A percentile compares a stretch with the other conserved stretches of the same genome.
phyloP scores from a whole-genome alignment of 2,797 vertebrate species.

The Phrynocephalus forsythii region DNA sequence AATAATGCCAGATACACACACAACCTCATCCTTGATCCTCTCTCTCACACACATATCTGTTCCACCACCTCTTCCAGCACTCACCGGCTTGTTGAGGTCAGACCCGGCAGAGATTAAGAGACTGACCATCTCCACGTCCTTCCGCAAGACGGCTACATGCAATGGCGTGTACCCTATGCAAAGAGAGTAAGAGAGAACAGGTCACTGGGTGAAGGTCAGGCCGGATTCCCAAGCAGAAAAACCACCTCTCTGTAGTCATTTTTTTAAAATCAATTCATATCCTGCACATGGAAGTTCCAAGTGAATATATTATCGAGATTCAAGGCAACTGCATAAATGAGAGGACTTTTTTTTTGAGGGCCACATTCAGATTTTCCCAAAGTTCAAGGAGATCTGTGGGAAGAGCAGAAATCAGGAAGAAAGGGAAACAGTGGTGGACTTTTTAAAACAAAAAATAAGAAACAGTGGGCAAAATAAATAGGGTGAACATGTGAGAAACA shows the following conservation, averaged over 20 bases:
- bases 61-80: slow-evolving; percentile 11
- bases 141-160: slow-evolving; percentile 79
- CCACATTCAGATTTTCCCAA: not conserved
- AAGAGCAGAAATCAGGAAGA: not conserved
- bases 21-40: not conserved
- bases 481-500: not conserved
- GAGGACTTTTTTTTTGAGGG: not conserved
- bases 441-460: not conserved
- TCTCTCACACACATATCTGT: too few species aligned
- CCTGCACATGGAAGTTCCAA: not conserved
- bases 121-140: slow-evolving; percentile 72
- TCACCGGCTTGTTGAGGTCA: slow-evolving; percentile 80
- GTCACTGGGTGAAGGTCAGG: not conserved
- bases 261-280: too few species aligned
- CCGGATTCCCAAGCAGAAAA: not conserved
- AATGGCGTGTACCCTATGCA: slow-evolving; percentile 78
- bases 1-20: too few species aligned
- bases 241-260: not conserved
- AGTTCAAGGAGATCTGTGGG: not conserved
- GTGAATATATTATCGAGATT: not conserved
- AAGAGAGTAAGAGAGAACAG: not conserved
- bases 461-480: not conserved
- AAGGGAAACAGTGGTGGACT: not conserved
- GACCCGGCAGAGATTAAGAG: slow-evolving; percentile 76
- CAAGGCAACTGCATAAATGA: not conserved